phyloP scores from a whole-genome alignment of 2,888 invertebrate species.

The Ormyrus thymus region DNA sequence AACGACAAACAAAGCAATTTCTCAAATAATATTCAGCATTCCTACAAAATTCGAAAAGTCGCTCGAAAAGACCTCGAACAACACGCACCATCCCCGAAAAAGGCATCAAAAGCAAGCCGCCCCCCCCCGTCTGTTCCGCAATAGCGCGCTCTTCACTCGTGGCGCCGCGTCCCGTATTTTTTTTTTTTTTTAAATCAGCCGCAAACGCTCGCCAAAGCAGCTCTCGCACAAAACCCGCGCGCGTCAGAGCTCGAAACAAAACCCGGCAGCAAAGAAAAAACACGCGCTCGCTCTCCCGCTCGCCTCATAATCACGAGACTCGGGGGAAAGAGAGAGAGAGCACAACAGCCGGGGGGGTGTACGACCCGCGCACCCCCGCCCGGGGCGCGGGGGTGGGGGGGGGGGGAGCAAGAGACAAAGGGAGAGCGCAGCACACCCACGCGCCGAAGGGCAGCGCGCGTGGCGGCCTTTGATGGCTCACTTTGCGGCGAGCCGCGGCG shows the following conservation, averaged over 20 bases:
- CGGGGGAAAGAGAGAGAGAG: not conserved
- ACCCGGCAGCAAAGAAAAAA: not conserved
- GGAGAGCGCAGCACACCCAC: conserved; percentile 47
- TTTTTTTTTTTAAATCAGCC: conserved; percentile 2
- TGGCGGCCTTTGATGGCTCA: conserved; percentile 61
- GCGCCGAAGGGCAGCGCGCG: conserved; percentile 34
- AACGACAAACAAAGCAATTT: too few relatives aligned
- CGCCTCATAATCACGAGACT: too few relatives aligned
- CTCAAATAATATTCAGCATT: too few relatives aligned
- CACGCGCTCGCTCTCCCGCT: too few relatives aligned
- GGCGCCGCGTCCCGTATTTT: not conserved
- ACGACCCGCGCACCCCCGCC: conserved; percentile 21
- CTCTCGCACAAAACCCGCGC: not conserved
- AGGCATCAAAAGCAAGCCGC: too few relatives aligned
- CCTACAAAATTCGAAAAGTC: too few relatives aligned
- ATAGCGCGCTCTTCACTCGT: conserved; percentile 14
- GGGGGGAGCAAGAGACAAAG: conserved; percentile 52
- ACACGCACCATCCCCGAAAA: too few relatives aligned
- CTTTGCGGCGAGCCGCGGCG: conserved; percentile 57
- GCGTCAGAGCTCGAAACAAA: not conserved
- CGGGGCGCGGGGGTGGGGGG: not conserved
- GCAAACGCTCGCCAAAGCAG: conserved; percentile 20
- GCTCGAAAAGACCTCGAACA: too few relatives aligned
- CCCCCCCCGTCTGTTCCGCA: conserved; percentile 2
- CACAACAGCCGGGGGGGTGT: conserved; percentile 52